A percentile compares a stretch with the other conserved stretches of the same genome.
Conservation (phyloP, 2,797 vertebrate genomes). For the Pelodytes ibericus region DNA sequence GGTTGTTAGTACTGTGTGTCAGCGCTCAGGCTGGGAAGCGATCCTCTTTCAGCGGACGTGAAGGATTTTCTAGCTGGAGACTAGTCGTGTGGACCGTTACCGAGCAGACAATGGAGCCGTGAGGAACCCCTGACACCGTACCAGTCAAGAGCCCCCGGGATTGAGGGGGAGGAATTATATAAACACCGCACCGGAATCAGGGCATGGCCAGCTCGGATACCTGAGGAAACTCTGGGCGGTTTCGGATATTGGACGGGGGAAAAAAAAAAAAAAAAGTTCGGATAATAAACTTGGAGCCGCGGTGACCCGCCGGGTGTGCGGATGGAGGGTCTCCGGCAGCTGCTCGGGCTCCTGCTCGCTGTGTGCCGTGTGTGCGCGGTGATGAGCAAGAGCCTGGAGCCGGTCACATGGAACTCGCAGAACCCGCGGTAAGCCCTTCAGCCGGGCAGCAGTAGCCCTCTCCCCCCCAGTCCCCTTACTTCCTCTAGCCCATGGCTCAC, state of each 20-base stretch:
- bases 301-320: slow-evolving; percentile 10
- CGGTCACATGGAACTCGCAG: slow-evolving; percentile 51
- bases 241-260: slow-evolving; percentile 20
- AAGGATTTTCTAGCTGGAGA: background rate
- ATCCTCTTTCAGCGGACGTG: background rate
- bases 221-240: slow-evolving; percentile 30
- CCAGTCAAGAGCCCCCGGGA: background rate
- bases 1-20: background rate
- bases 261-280: no score
- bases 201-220: slow-evolving; percentile 49
- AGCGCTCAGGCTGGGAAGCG: background rate
- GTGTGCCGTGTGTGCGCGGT: slow-evolving; percentile 36
- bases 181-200: slow-evolving; percentile 1
- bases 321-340: slow-evolving; percentile 37
- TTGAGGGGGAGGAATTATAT: slow-evolving; percentile 1
- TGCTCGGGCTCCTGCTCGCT: slow-evolving; percentile 49
- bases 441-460: no score
- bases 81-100: background rate
- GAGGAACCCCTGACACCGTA: slow-evolving; percentile 17
- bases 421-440: slow-evolving; percentile 40
- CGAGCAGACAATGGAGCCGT: slow-evolving; percentile 27
- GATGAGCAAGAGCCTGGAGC: slow-evolving; percentile 41
- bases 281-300: slow-evolving; percentile 3
- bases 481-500: background rate
- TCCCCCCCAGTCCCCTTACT: background rate